These are phyloP conservation scores for Brachirus orientalis DNA, from an alignment of 2,113 vertebrate genomes.

Conservation along the genomic window DNA sequence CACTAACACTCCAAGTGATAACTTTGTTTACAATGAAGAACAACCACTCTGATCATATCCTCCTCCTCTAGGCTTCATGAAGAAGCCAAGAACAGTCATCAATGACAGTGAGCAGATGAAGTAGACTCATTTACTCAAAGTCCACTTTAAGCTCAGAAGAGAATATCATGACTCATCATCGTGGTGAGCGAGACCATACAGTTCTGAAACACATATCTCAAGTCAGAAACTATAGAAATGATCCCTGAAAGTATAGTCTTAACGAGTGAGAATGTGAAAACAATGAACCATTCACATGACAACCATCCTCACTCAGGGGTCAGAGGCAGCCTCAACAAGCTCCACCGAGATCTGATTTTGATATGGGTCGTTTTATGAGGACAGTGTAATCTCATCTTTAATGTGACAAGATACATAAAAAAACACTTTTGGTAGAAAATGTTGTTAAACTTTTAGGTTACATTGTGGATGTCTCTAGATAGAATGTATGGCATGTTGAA, in stretches of 20 bases:
- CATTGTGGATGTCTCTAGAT: no score
- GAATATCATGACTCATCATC: constrained; percentile 63
- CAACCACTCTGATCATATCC: constrained; percentile 67
- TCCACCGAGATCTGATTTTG: no score
- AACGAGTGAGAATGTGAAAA: accelerated
- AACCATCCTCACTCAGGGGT: constrained; percentile 18
- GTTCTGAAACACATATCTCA: constrained; percentile 72
- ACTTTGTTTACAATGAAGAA: no score
- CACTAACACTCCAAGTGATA: no score
- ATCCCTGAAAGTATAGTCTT: constrained; percentile 79
- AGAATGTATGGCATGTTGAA: no score
- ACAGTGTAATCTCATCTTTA: no score
- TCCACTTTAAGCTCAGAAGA: constrained; percentile 60
- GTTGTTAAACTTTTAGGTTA: no score
- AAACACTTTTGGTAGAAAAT: no score
- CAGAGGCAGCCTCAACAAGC: not conserved
- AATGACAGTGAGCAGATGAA: constrained; percentile 39
- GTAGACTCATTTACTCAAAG: constrained; percentile 20
- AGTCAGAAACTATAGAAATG: constrained; percentile 74
- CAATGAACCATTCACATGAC: accelerated
- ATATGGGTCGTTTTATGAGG: no score
- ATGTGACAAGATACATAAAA: no score
- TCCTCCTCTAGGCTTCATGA: constrained; percentile 1
- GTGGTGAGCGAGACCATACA: constrained; percentile 61
- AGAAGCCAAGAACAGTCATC: constrained; percentile 62